phyloP scores from a whole-genome alignment of 2,888 invertebrate species.

The Corbicula japonica region DNA sequence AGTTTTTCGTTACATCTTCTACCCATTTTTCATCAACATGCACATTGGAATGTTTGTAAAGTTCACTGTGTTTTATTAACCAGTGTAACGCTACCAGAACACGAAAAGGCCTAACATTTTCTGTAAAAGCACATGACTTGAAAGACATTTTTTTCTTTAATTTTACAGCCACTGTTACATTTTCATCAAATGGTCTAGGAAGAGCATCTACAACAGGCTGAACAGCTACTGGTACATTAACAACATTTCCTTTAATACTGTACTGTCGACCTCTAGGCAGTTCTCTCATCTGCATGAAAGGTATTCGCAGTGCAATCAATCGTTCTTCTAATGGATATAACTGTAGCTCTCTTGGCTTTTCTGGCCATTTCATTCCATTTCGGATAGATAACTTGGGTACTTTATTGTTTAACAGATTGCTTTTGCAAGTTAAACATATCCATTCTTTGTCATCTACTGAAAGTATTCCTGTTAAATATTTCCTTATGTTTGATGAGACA shows the following conservation, averaged over 20 bases:
- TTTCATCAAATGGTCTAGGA: slow-evolving; percentile 43
- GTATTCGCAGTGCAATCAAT: slow-evolving; percentile 40
- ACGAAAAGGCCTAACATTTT: slow-evolving; percentile 48
- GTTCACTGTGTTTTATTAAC: slow-evolving; percentile 49
- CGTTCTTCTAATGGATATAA: slow-evolving; percentile 50
- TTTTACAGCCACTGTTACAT: slow-evolving; percentile 45
- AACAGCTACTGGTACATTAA: slow-evolving; percentile 59
- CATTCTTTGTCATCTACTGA: slow-evolving; percentile 41
- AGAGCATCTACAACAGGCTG: slow-evolving; percentile 24
- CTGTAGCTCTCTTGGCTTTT: slow-evolving; percentile 4
- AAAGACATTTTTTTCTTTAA: slow-evolving; percentile 35
- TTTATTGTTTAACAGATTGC: slow-evolving; percentile 21
- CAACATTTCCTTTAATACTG: slow-evolving; percentile 52
- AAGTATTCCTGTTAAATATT: too few relatives aligned
- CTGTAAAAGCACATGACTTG: slow-evolving; percentile 37
- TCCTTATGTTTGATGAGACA: too few relatives aligned
- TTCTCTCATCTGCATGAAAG: slow-evolving; percentile 56
- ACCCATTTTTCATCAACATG: slow-evolving; percentile 37
- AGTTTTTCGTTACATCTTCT: background rate
- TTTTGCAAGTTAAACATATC: slow-evolving; percentile 55
- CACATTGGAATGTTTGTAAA: slow-evolving; percentile 49
- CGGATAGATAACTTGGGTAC: slow-evolving; percentile 37
- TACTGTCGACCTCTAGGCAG: slow-evolving; percentile 49
- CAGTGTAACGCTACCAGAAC: slow-evolving; percentile 47
- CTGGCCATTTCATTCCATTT: slow-evolving; percentile 37